phyloP scores from a whole-genome alignment of 2,797 vertebrate genomes.

The Hephaestus fuliginosus region DNA sequence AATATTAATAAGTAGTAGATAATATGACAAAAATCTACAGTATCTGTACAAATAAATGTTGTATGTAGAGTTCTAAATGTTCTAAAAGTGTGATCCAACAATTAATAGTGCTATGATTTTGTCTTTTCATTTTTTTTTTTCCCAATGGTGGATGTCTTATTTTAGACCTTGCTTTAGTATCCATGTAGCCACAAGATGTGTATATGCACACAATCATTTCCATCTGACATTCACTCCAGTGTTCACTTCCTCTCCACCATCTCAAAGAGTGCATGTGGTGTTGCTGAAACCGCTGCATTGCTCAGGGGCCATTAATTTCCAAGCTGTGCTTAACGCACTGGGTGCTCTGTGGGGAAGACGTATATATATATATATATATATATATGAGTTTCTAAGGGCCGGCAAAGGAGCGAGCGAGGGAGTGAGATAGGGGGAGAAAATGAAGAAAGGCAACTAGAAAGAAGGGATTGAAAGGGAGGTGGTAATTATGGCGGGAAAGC shows the following conservation, averaged over 20 bases:
- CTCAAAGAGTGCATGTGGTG: constrained; percentile 22
- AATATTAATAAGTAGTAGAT: background rate
- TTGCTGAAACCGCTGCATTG: constrained; percentile 31
- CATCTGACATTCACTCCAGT: background rate
- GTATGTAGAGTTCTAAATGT: background rate
- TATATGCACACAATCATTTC: constrained; percentile 18
- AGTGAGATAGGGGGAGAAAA: background rate
- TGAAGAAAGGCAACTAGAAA: background rate
- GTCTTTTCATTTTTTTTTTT: background rate
- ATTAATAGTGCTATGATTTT: background rate
- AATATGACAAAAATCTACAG: background rate
- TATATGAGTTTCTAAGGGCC: constrained; percentile 60
- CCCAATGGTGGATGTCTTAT: background rate
- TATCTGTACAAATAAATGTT: background rate
- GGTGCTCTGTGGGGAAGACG: constrained; percentile 43
- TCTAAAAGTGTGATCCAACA: background rate
- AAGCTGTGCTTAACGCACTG: constrained; percentile 65
- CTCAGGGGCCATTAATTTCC: constrained; percentile 70
- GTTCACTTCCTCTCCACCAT: background rate
- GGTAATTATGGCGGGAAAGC: constrained; percentile 9
- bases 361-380: too few species aligned
- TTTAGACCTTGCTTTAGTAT: constrained; percentile 10
- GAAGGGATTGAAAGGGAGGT: background rate
- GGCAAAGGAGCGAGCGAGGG: constrained; percentile 25
- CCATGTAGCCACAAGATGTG: constrained; percentile 8